phyloP scores from a whole-genome alignment of 2,113 vertebrate species.

The Tragelaphus scriptus region DNA sequence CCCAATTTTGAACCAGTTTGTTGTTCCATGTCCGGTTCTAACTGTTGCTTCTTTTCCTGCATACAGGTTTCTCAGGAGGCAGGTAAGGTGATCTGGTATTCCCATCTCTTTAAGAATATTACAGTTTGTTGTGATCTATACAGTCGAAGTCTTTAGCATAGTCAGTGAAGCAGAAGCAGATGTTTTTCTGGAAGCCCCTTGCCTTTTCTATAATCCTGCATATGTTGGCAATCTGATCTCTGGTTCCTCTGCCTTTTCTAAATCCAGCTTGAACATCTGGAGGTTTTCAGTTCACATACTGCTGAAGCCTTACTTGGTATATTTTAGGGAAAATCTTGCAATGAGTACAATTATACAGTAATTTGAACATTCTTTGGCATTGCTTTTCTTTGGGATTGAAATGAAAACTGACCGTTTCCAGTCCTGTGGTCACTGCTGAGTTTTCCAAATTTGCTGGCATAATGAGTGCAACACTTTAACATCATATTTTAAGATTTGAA shows the following conservation, averaged over 20 bases:
- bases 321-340: background rate
- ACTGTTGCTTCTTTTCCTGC: background rate
- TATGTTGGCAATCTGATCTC: background rate
- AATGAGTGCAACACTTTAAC: background rate
- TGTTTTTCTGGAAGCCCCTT: background rate
- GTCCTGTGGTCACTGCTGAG: background rate
- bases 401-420: background rate
- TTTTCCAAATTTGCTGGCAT: background rate
- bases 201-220: background rate
- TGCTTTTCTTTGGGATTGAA: background rate
- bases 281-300: background rate
- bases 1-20: background rate
- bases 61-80: background rate
- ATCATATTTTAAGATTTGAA: background rate
- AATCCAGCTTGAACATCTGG: background rate
- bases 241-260: background rate
- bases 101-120: background rate
- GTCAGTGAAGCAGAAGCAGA: background rate
- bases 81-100: background rate
- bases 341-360: background rate
- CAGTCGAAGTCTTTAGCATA: background rate
- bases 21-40: background rate
- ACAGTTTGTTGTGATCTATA: background rate
- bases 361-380: background rate
- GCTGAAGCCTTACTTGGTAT: background rate